Base-by-base conservation (phyloP, 2,888 invertebrate genomes). In the Serrognathus titanus region DNA sequence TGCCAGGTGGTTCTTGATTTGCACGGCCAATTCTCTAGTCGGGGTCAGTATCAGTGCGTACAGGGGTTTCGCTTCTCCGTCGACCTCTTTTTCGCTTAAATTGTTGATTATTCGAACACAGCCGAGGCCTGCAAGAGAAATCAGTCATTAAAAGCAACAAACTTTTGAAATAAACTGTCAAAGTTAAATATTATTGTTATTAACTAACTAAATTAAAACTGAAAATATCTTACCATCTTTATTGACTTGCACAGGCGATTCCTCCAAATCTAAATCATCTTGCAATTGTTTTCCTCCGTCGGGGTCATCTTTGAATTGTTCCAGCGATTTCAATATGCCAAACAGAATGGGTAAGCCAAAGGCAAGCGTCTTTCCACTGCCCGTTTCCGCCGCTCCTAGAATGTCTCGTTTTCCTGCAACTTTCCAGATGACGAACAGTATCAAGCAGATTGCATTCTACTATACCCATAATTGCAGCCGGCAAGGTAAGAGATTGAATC, bases 371-470 rank as follows among this genome's bases (percentile, higher is more conserved):
- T 99, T 99, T 0, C 99, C 99, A 77, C 97, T 97, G 0, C 99
- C 99, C 0, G 99, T 99, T 81, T 98, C 97, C 2, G 98, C 98
- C 53, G 98, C 98, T n/a, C 97, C 99, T 1, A 99, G 78, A 64
- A 99, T 92, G 76, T 99, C 97, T 77, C 90, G 84, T 48, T 87
- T 83, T 40, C 87, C 84, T 84, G 67, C 11, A 73, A 73, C 16
- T 53, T 31, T 3, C 24, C 6, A 31, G 7, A 31, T 31, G 24
- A 31, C 4, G 5, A 5, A 31, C 24, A 31, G 24, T 6, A 31
- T 31, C 4, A 31, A 31, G 7, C 2, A 31, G 1, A 7, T 2
- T 31, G 24, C 11, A 36, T 48, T 39, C 43, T 11, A 41, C 45
- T 39, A 55, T 75, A 83, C 94, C 97, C 71, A 89, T 83, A 67